Evolutionary conservation across 2,113 vertebrate genomes (phyloP).

Genomic region (Acrocephalus arundinaceus): DNA sequence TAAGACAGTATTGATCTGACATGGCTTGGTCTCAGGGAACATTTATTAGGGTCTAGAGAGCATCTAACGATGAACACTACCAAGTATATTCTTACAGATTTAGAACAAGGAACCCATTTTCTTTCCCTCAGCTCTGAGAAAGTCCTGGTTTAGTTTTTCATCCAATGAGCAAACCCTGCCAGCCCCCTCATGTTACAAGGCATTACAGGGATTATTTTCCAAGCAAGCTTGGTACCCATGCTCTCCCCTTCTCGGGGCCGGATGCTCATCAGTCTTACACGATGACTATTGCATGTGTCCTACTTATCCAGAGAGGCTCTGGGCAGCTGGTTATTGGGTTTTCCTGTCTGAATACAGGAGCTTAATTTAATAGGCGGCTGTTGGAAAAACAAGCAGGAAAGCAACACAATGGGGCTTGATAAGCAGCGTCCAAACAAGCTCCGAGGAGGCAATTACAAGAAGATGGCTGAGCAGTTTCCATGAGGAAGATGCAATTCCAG

Average conservation of each 20-base stretch:
- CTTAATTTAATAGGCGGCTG: slow-evolving; percentile 58
- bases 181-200: background rate
- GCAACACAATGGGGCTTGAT: slow-evolving; percentile 46
- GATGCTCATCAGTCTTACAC: background rate
- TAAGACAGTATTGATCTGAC: slow-evolving; percentile 23
- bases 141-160: slow-evolving; percentile 11
- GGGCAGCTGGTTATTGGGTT: slow-evolving; percentile 35
- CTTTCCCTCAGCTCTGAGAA: background rate
- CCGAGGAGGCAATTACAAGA: slow-evolving; percentile 26
- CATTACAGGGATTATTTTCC: slow-evolving; percentile 1
- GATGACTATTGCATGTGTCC: slow-evolving; percentile 13
- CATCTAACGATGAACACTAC: background rate
- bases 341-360: slow-evolving; percentile 19
- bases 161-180: background rate
- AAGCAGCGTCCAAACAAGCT: slow-evolving; percentile 53
- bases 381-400: slow-evolving; percentile 61
- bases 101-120: slow-evolving; percentile 13
- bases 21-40: background rate
- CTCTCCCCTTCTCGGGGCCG: background rate
- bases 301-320: background rate
- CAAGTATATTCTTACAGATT: background rate
- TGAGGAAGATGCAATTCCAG: slow-evolving; percentile 12
- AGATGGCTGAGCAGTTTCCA: background rate
- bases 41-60: background rate
- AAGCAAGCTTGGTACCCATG: background rate